A percentile compares a stretch with the other conserved stretches of the same genome.
Conservation (phyloP, 2,888 invertebrate species). For the Oasisia sp. region DNA sequence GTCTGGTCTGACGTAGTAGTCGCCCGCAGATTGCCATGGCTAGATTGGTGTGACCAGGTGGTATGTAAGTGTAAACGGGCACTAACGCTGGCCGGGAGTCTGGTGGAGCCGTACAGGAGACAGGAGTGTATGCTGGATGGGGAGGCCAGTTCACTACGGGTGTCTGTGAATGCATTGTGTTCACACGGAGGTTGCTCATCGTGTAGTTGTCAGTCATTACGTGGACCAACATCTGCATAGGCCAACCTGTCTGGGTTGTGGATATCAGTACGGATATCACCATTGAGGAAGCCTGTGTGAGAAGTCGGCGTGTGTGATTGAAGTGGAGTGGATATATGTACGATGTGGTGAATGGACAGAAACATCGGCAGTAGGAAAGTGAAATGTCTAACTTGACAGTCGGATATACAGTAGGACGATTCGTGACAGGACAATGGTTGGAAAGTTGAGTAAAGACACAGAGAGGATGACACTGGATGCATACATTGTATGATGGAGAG, state of each 20-base stretch:
- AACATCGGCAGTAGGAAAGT: background rate
- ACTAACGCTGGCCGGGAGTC: background rate
- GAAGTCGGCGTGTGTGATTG: background rate
- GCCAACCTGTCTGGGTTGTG: background rate
- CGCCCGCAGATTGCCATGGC: background rate
- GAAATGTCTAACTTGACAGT: background rate
- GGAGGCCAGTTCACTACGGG: background rate
- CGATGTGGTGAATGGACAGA: background rate
- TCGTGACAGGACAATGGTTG: background rate
- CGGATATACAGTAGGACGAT: background rate
- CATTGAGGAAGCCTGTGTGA: background rate
- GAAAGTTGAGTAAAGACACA: background rate
- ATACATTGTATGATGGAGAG: background rate
- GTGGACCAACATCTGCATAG: background rate
- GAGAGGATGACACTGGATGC: background rate
- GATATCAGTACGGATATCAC: background rate
- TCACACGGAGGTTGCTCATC: background rate
- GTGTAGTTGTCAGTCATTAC: background rate
- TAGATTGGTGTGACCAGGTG: slow-evolving; percentile 1
- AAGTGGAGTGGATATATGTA: background rate
- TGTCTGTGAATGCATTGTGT: background rate
- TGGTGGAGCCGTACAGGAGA: background rate
- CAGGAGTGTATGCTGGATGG: background rate
- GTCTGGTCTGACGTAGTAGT: background rate
- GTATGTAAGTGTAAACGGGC: background rate